Conservation (phyloP, 2,113 vertebrate genomes). For the Tauraco erythrolophus region DNA sequence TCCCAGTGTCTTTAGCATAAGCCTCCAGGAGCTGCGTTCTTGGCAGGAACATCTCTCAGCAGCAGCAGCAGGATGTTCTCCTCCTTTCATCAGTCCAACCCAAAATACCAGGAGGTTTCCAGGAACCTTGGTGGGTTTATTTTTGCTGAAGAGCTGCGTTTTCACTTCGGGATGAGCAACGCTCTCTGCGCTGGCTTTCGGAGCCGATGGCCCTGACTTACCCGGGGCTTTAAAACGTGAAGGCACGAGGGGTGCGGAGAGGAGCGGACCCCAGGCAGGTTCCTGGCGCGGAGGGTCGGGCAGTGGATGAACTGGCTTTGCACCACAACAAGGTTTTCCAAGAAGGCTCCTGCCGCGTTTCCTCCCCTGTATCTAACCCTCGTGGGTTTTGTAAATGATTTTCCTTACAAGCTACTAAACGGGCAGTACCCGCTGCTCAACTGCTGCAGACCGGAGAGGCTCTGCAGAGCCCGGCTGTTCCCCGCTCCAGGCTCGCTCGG, state of each 20-base stretch:
- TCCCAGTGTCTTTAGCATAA: conserved; percentile 37
- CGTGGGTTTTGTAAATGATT: background rate
- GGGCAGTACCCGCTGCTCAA: too few species aligned
- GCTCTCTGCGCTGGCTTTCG: rapidly evolving
- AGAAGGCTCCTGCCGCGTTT: background rate
- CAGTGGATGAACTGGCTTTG: background rate
- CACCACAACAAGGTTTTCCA: background rate
- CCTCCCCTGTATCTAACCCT: background rate
- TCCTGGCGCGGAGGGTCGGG: rapidly evolving
- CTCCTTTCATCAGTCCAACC: background rate
- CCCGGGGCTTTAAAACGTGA: background rate
- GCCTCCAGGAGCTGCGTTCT: conserved; percentile 35
- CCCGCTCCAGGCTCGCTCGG: rapidly evolving
- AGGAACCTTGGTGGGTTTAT: background rate
- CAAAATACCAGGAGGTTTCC: background rate
- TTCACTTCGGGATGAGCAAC: background rate
- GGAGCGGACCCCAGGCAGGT: rapidly evolving
- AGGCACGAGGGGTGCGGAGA: background rate
- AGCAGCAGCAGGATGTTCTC: background rate
- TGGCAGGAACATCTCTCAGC: background rate
- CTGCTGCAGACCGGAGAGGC: background rate
- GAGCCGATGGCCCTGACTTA: background rate
- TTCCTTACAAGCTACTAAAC: background rate
- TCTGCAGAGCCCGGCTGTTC: background rate
- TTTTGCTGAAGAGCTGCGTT: background rate